phyloP scores from a whole-genome alignment of 2,113 vertebrate genomes.

The Calyptomena viridis region DNA sequence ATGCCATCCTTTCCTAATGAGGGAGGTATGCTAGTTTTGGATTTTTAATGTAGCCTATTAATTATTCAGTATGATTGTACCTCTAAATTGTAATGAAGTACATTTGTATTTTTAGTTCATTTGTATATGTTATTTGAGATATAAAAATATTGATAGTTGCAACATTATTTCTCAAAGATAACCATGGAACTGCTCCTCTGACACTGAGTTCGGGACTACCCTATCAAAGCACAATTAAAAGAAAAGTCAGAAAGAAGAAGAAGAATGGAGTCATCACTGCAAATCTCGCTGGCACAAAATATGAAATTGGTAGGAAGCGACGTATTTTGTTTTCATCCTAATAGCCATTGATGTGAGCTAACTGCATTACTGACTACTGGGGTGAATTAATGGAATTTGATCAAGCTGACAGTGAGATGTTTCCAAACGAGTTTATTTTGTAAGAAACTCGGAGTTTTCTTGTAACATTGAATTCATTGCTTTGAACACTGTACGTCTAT shows the following conservation, averaged over 20 bases:
- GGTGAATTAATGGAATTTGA: background rate
- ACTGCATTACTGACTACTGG: background rate
- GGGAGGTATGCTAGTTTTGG: slow-evolving; percentile 80
- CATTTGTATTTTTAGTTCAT: background rate
- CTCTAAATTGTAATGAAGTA: background rate
- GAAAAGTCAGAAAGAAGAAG: slow-evolving; percentile 86
- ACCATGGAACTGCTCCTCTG: slow-evolving; percentile 83
- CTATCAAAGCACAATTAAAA: slow-evolving; percentile 85
- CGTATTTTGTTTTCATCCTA: background rate
- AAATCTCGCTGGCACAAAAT: slow-evolving; percentile 93
- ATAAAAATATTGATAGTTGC: background rate
- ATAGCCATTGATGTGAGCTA: background rate
- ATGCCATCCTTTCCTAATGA: slow-evolving; percentile 96
- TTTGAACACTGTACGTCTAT: background rate
- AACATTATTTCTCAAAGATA: slow-evolving; percentile 76
- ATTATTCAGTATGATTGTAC: background rate
- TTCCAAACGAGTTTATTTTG: background rate
- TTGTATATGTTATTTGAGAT: background rate
- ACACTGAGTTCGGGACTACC: slow-evolving; percentile 80
- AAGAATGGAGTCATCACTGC: slow-evolving; percentile 90
- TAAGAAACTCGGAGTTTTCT: background rate
- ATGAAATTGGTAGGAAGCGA: slow-evolving; percentile 90
- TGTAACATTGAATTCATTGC: background rate
- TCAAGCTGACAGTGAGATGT: background rate
- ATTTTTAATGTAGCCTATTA: background rate